Evolutionary conservation across 2,888 invertebrate genomes (phyloP), one percentile per base, ranked within the genome.

Genomic region (Chymomyza amoena): DNA sequence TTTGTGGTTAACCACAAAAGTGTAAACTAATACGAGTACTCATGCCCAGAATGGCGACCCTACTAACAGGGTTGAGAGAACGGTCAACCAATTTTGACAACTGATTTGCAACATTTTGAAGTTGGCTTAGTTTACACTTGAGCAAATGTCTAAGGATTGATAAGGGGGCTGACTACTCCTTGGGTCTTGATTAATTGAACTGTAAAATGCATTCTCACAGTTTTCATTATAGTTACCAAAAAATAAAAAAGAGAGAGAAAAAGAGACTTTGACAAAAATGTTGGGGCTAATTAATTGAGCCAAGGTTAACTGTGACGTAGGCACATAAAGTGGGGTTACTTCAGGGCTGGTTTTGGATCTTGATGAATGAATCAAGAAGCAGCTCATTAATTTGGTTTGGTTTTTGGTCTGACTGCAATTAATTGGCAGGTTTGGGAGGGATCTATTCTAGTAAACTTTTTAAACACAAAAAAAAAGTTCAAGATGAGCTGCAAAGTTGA

Each of bases 1-100:
- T 76, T 81, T 84, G 83, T 65, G 83, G 83, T 84, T 86, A 86
- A 75, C 87, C 87, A 64, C 87, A 84, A 73, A 78, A 86, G 73
- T 84, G 87, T 84, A 83, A 83, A 81, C 78, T 78, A 79, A 86
- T 78, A 74, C 79, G 61, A 62, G 64, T 32, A 60, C 50, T 13
- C 45, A 62, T 15, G 51, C 62, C 6, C 5, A 45, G 15, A 15
- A 13, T 50, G 62, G 32, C 32, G 32, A 32, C 9, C 32, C 32
- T 7, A 32, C 3, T 18, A 4, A 39, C 18, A 13, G n/a, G 45
- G 25, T 32, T 10, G 39, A 50, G 67, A 51, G 13, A 57, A 20
- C 15, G 18, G 54, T n/a, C 15, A 66, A 51, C 54, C 65, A 65
- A 72, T 64, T 72, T 68, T 73, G 78, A 77, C 80, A 80, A 68